These are phyloP conservation scores for Drosophila sulfurigaster DNA, from an alignment of 1,140 invertebrate species.

Conservation along the genomic window DNA sequence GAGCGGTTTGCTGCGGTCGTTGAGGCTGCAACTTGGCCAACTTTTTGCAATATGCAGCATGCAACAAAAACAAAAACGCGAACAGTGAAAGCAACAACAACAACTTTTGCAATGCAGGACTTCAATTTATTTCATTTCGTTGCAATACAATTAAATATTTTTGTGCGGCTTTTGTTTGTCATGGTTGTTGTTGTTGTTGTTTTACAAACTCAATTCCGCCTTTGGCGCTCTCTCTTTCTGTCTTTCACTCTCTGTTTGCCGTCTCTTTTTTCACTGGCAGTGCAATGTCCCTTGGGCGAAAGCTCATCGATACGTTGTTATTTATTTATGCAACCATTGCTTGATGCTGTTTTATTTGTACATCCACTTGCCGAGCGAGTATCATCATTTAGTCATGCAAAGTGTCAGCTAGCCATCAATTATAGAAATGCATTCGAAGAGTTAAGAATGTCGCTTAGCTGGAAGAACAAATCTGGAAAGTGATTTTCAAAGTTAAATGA, in stretches of 20 bases:
- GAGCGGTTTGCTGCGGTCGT: constrained; percentile 24
- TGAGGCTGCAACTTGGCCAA: constrained; percentile 30
- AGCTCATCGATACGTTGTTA: constrained; percentile 53
- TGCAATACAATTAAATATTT: constrained; percentile 74
- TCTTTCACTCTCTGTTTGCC: too few relatives aligned
- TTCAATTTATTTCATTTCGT: constrained; percentile 52
- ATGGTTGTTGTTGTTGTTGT: constrained; percentile 29
- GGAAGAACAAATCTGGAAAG: not conserved
- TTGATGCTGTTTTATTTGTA: constrained; percentile 40
- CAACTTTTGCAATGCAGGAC: constrained; percentile 37
- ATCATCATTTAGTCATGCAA: constrained; percentile 10
- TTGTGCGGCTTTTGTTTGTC: constrained; percentile 51
- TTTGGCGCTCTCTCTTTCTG: not conserved
- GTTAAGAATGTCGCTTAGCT: not conserved
- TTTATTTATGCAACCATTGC: constrained; percentile 70
- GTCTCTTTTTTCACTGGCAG: too few relatives aligned
- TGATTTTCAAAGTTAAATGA: too few relatives aligned
- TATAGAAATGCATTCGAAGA: not conserved
- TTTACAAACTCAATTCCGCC: constrained; percentile 14
- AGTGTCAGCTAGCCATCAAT: not conserved
- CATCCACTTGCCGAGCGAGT: constrained; percentile 2
- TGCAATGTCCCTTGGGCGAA: constrained; percentile 12
- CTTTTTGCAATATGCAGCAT: not conserved
- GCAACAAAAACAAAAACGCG: constrained; percentile 15
- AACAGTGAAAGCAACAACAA: constrained; percentile 18